Base-by-base conservation (phyloP, 2,113 vertebrate genomes). In the Poecilia latipinna region DNA sequence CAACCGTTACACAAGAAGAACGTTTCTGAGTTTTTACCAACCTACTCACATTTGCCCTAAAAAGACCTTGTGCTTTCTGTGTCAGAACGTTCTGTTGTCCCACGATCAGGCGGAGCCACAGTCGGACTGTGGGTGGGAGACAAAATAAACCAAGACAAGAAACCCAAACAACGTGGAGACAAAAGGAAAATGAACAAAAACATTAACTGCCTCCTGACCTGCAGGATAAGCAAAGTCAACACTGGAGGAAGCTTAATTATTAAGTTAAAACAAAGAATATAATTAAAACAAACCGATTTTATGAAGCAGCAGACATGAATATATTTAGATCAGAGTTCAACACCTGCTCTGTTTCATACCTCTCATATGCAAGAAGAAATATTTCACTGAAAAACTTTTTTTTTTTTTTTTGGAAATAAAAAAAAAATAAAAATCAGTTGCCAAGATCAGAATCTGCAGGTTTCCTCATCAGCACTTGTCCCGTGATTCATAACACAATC, bases 291-390 rank as follows among this genome's bases (percentile, higher is more conserved):
- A 85, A 64, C 1, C 22, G 61, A 70, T 51, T 13, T 37, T 12
- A 73, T 1, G 12, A 54, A n/a, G 28, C 32, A 35, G 64, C 37
- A 62, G 61, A 72, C 66, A 78, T 72, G 75, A 80, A 71, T 51
- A 61, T 84, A 11, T 39, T 62, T 61, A 62, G 61, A 71, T 10
- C 33, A 37, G 81, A 87, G 83, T 65, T 90, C 85, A 88, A 65
- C 28, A 12, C 68, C 35, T 13, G n/a, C 60, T 75, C 74, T 76
- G 87, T 84, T 88, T 93, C 88, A 86, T 87, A 89, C 88, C 88
- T 87, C 80, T 73, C 83, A 89, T 85, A 82, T 90, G 81, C 75
- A 86, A 71, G 67, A 90, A 87, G 67, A 87, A 70, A 77, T 48
- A 67, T 62, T 54, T 71, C 39, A 82, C 29, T 32, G 75, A 17